Conservation (phyloP, 2,888 invertebrate species). For the Cephus pygmeus region DNA sequence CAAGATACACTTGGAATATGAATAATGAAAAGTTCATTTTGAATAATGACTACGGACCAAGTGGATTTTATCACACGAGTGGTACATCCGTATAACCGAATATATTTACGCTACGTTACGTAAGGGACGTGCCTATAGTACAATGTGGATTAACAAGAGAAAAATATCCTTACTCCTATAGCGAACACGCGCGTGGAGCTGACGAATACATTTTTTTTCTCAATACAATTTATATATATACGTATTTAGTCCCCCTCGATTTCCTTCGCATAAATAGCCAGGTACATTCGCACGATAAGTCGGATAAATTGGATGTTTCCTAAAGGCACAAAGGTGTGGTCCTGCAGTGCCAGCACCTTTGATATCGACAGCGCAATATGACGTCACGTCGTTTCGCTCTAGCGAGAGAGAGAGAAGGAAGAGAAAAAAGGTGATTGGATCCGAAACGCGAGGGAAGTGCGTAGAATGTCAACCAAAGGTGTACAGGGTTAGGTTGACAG, state of each 20-base stretch:
- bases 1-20: too few species aligned
- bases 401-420: not conserved
- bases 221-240: not conserved
- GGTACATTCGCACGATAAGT: too few species aligned
- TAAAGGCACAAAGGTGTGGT: not conserved
- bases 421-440: conserved; percentile 49
- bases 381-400: conserved; percentile 23
- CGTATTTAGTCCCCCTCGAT: too few species aligned
- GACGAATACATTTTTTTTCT: not conserved
- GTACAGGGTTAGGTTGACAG: not conserved
- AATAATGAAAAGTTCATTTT: too few species aligned
- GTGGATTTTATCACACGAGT: too few species aligned
- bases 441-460: conserved; percentile 34
- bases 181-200: not conserved
- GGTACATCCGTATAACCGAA: too few species aligned
- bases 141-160: not conserved
- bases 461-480: conserved; percentile 8
- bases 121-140: too few species aligned
- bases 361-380: conserved; percentile 20
- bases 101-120: too few species aligned
- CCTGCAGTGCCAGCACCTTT: conserved; percentile 33
- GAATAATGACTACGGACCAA: too few species aligned
- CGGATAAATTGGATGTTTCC: too few species aligned
- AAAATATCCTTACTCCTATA: too few species aligned
- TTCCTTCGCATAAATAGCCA: too few species aligned